A percentile compares a stretch with the other conserved stretches of the same genome.
Evolutionary conservation across 2,113 vertebrate species (phyloP).

Genomic region (Equus przewalskii): DNA sequence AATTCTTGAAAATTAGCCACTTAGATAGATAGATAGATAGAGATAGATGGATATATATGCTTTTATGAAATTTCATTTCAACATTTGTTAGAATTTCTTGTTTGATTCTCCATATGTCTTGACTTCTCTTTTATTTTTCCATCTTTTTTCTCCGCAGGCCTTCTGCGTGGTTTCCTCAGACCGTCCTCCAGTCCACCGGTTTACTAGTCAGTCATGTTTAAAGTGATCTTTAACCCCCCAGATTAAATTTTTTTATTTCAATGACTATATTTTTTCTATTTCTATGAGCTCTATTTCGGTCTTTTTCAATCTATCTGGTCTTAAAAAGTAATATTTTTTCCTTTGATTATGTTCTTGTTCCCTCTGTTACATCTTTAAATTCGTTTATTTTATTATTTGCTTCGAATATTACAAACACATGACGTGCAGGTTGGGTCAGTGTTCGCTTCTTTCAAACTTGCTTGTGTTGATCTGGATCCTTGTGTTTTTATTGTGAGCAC

Average conservation of each 20-base stretch:
- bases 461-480: background rate
- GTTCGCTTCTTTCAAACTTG: background rate
- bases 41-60: background rate
- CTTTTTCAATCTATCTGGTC: background rate
- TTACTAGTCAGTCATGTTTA: background rate
- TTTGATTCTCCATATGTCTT: background rate
- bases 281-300: background rate
- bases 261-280: background rate
- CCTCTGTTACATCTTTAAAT: background rate
- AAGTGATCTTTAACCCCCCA: background rate
- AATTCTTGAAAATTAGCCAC: slow-evolving; percentile 34
- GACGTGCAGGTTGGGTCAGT: background rate
- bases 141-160: background rate
- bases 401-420: background rate
- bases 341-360: background rate
- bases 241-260: background rate
- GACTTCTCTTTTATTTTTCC: background rate
- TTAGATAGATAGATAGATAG: background rate
- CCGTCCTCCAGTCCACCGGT: background rate
- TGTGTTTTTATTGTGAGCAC: background rate
- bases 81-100: background rate
- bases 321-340: background rate
- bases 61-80: slow-evolving; percentile 6
- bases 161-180: background rate
- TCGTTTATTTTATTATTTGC: background rate